Base-by-base conservation (phyloP, 1,140 invertebrate genomes). In the Saccostrea echinata region DNA sequence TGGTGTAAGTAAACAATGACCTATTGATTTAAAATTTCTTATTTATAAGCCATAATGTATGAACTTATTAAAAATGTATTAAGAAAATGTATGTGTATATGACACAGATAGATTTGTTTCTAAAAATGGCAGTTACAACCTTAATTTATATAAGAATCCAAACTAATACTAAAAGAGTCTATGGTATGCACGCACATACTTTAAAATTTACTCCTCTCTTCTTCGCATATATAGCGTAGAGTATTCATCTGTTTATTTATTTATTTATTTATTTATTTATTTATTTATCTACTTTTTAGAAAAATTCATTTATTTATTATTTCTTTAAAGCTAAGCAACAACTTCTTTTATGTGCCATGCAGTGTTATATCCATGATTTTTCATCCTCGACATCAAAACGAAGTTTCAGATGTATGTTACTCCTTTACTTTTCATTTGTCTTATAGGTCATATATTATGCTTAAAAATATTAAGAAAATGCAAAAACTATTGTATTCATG, bases 271-370 rank as follows among this genome's bases (percentile, higher is more conserved):
- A n/a, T 64, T 21, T 64, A 8, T 64, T 21, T 61, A 18, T 61
- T n/a, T 61, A 13, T 24, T 3, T 64, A 21, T 64, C 21, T 64
- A n/a, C n/a, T n/a, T n/a, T n/a, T n/a, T n/a, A n/a, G n/a, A 57
- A 21, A 57, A 21, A 16, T 57, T 57, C 3, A 57, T 64, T 8
- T 64, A 21, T 64, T 64, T 64, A 57, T 64, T 64, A 21, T 64
- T 64, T 64, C 24, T 64, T 64, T 64, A n/a, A 24, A 64, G 57
- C 57, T 64, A 64, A 24, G 57, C 57, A 64, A 64, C 57, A 64
- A 64, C 1, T 64, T 64, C 57, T 64, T 64, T 24, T 64, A 64
- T 64, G 57, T 64, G 16, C 57, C 57, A 9, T 64, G 57, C 57
- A 64, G 57, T 64, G 57, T 24, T 21, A 64, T 64, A 24, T 64